These are phyloP conservation scores for Arvicanthis niloticus DNA, from an alignment of 2,113 vertebrate genomes.

Conservation along the genomic window DNA sequence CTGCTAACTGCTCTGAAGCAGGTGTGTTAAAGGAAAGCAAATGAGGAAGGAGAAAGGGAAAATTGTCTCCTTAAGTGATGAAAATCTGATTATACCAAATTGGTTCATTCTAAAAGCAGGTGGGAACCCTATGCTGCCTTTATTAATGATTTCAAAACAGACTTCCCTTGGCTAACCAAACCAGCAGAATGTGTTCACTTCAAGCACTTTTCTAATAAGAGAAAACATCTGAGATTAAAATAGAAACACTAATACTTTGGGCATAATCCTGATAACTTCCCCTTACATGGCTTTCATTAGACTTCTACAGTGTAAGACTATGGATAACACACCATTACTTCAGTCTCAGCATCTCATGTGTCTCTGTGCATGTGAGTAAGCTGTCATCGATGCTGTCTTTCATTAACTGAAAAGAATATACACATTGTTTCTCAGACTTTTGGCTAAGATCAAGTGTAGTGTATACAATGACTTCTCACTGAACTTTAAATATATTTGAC, in stretches of 20 bases:
- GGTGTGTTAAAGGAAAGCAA: conserved; percentile 64
- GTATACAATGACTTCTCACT: not conserved
- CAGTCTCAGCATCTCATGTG: not conserved
- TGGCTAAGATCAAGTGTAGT: not conserved
- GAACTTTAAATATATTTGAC: not conserved
- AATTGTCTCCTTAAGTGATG: conserved; percentile 61
- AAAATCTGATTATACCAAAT: conserved; percentile 72
- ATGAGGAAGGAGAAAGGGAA: conserved; percentile 61
- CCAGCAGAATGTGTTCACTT: not conserved
- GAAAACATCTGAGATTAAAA: conserved; percentile 19
- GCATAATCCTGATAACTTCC: not conserved
- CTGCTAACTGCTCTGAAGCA: conserved; percentile 58
- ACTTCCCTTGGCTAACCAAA: not conserved
- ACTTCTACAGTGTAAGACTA: not conserved
- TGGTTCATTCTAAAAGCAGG: not conserved
- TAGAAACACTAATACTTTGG: not conserved
- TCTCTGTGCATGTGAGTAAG: not conserved
- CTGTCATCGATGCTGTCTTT: not conserved
- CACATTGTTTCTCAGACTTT: not conserved
- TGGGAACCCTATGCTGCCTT: not conserved
- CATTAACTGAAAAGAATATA: not conserved
- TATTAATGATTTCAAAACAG: conserved; percentile 50
- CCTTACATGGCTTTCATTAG: not conserved
- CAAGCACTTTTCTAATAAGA: not conserved
- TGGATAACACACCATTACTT: not conserved